Evolutionary conservation across 2,797 vertebrate species (phyloP), one percentile per base, ranked within the genome.

Genomic region (Lerista edwardsae): DNA sequence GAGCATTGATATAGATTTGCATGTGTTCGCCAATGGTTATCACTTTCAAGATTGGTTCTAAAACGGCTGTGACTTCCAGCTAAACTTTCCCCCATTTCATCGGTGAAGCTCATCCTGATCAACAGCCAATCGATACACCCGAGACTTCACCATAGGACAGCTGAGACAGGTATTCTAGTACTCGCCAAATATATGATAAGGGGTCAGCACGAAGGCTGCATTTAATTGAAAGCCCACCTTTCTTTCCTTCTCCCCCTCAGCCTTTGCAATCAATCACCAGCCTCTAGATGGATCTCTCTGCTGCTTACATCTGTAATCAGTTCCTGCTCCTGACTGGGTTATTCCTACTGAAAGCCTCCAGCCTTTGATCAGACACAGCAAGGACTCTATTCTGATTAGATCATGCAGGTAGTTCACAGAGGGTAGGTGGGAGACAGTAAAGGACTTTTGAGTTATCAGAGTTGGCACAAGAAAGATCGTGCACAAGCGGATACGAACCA

Each of bases 321-420:
- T 65, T 88, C 59, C 72, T 81, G 85, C 79, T 87, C 85, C 90
- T 88, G 76, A 31, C 78, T 73, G 85, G 21, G 84, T 80, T 88
- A 75, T 62, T 84, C 87, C 92, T 85, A 90, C 89, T 87, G 85
- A 89, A 94, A 93, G 82, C 80, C 68, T 90, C 85, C 91, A 75
- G 77, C 89, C 79, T 93, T 87, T 95, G 90, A 93, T 94, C 89
- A 86, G 41, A 62, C 57, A 41, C 91, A 86, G 90, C 83, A 89
- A 91, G 87, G 84, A 84, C 82, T 86, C 87, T 84, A 91, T 87
- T 88, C 65, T 80, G 72, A 82, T 65, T 89, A 84, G 72, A 88
- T 62, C 74, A 88, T 82, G 39, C 27, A 29, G 17, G 47, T 55
- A 84, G 61, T 67, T 86, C 81, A 87, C 29, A 82, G n/a, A 80